Evolutionary conservation across 1,140 invertebrate species (phyloP), one percentile per base, ranked within the genome.

Genomic region (Chironomus striatipennis): DNA sequence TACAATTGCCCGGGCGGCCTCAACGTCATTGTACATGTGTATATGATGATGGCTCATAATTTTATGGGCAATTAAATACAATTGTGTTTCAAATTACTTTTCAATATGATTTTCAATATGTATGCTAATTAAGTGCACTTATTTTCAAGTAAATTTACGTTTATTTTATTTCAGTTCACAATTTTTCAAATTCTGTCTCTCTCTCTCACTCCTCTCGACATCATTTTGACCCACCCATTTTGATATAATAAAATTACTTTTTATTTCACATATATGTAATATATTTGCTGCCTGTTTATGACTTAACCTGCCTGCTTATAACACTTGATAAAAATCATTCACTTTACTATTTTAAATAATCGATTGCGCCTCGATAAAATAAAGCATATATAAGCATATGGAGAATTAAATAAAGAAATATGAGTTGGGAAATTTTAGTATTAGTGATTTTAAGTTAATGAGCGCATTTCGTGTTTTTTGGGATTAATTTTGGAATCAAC

Each of bases 31-130:
- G n/a, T n/a, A 8, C n/a, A 70, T 70, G 20, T 21, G 18, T 21
- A 17, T 5, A 18, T 18, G 18, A 70, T 20, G 17, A 70, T 15
- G 65, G 8, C n/a, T 70, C 65, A 70, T 70, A 70, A 70, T 70
- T 70, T 70, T 70, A 70, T 70, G 65, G 65, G 17, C 65, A 70
- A 70, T 70, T 70, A 70, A 18, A 70, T 70, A 70, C 65, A 70
- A 70, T 70, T 70, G 65, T 70, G 65, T 21, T 70, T 70, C 6
- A 70, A 70, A 70, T 70, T 70, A 18, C 65, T 20, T 70, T 70
- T 70, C 65, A 70, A 70, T 70, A 70, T 70, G 65, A 17, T 20
- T 70, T 70, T 70, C 65, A 70, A 70, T 70, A 70, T 70, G 65
- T 70, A 70, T 70, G 65, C 10, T 70, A 57, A 57, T 57, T 57